phyloP scores from a whole-genome alignment of 1,140 invertebrate genomes.

The Patella vulgata region DNA sequence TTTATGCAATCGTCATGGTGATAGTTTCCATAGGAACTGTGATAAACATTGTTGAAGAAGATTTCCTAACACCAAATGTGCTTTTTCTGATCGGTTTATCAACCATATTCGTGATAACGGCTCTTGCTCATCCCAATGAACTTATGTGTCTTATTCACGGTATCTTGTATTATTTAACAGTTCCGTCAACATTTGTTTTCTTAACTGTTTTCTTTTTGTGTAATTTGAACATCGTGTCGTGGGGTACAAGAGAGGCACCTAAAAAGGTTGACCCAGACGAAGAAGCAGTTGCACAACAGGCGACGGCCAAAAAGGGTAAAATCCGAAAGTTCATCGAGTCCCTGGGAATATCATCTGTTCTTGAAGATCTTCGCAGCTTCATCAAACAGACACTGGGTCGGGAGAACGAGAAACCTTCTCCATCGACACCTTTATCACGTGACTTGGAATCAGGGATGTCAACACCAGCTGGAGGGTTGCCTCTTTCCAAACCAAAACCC shows the following conservation, averaged over 20 bases:
- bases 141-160: slow-evolving; percentile 95
- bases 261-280: slow-evolving; percentile 74
- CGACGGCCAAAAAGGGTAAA: slow-evolving; percentile 57
- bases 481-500: neutral
- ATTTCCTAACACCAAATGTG: slow-evolving; percentile 77
- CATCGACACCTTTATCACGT: neutral
- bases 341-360: slow-evolving; percentile 7
- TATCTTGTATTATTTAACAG: slow-evolving; percentile 92
- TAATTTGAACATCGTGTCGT: slow-evolving; percentile 96
- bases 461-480: too few species aligned
- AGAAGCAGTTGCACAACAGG: neutral
- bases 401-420: slow-evolving; percentile 21
- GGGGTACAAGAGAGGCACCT: slow-evolving; percentile 95
- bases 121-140: slow-evolving; percentile 97
- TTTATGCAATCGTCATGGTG: slow-evolving; percentile 98
- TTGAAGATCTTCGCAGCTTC: slow-evolving; percentile 26
- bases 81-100: slow-evolving; percentile 93
- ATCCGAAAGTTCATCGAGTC: slow-evolving; percentile 9
- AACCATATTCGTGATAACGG: slow-evolving; percentile 92
- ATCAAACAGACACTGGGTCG: slow-evolving; percentile 71
- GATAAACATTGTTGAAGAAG: slow-evolving; percentile 44
- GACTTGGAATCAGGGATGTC: neutral
- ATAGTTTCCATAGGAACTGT: slow-evolving; percentile 95
- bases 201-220: slow-evolving; percentile 96
- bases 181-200: slow-evolving; percentile 97